Evolutionary conservation across 2,113 vertebrate genomes (phyloP), one percentile per base, ranked within the genome.

Genomic region (Bagarius yarrelli): DNA sequence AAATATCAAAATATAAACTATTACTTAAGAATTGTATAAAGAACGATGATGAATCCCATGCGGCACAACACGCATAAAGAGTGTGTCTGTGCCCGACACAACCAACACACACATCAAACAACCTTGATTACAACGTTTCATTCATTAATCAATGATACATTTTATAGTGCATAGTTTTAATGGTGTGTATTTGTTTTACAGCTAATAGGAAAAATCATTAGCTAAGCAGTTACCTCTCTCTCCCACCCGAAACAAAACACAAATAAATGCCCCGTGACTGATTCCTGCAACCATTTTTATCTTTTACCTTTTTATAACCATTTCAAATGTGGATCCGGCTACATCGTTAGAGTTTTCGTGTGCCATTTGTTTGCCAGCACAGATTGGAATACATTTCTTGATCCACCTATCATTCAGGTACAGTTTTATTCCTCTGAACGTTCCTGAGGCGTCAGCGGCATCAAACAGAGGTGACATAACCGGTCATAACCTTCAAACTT

Each of bases 381-480:
- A 30, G 34, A 71, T 63, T 5, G 60, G 69, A 32, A 36, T 50
- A 40, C 13, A 53, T 61, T 80, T 34, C 27, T 19, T 63, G n/a
- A 2, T 18, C 34, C 66, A 5, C 36, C 23, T 47, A 57, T n/a
- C 9, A 2, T 11, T 44, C 47, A 21, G 27, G 12, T 74, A 19
- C 34, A 27, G 23, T 1, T 50, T 40, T 53, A 55, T 75, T 75
- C 70, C 52, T 18, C 0, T 36, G 32, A 47, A 63, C 16, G 30
- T 23, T 47, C 79, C 71, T 32, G 23, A 34, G 71, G 70, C 30
- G 8, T 72, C 60, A 47, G 9, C 47, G 40, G 5, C 47, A 52
- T 30, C 25, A 81, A 61, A 56, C 70, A 81, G 71, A 64, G 40
- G 34, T 40, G n/a, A 27, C 15, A 9, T 40, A 55, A 25, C 21